Evolutionary conservation across 1,140 invertebrate species (phyloP).

Genomic region (Conopomorpha cramerella): DNA sequence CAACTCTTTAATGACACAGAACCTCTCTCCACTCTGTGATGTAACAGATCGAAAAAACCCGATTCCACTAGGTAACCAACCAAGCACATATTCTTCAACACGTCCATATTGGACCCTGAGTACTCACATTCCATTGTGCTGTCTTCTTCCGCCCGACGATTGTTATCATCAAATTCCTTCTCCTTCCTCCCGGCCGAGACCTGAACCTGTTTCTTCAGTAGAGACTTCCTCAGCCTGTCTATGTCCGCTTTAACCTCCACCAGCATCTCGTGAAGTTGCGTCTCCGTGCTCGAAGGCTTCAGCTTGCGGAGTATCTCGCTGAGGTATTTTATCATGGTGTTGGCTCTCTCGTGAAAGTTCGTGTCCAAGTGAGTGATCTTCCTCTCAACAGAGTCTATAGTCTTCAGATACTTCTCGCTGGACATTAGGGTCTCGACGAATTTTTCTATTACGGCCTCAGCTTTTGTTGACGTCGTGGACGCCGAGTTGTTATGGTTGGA

Average conservation of each 20-base stretch:
- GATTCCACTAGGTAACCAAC: too few relatives aligned
- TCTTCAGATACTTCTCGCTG: constrained; percentile 34
- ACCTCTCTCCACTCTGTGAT: too few relatives aligned
- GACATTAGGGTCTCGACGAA: constrained; percentile 37
- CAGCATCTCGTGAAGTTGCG: constrained; percentile 16
- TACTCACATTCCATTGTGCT: too few relatives aligned
- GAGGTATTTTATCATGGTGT: constrained; percentile 29
- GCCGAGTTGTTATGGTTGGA: too few relatives aligned
- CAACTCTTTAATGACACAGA: too few relatives aligned
- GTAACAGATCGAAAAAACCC: too few relatives aligned
- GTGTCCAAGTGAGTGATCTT: constrained; percentile 29
- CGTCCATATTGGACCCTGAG: too few relatives aligned
- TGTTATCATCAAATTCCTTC: too few relatives aligned
- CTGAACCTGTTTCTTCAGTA: background rate
- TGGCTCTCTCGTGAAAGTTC: constrained; percentile 23
- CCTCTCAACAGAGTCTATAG: constrained; percentile 28
- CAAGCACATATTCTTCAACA: too few relatives aligned
- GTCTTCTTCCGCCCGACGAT: too few relatives aligned
- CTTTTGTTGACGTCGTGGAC: too few relatives aligned
- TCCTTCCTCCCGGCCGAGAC: too few relatives aligned
- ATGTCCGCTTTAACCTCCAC: constrained; percentile 20
- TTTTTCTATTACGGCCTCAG: constrained; percentile 30
- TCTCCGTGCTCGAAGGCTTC: constrained; percentile 13
- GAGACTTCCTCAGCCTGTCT: constrained; percentile 15
- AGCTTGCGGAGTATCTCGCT: constrained; percentile 21